Percentiles rank a stretch among this genome's conserved stretches.
Evolutionary conservation across 2,113 vertebrate genomes (phyloP).

Genomic region (Atrichornis clamosus): DNA sequence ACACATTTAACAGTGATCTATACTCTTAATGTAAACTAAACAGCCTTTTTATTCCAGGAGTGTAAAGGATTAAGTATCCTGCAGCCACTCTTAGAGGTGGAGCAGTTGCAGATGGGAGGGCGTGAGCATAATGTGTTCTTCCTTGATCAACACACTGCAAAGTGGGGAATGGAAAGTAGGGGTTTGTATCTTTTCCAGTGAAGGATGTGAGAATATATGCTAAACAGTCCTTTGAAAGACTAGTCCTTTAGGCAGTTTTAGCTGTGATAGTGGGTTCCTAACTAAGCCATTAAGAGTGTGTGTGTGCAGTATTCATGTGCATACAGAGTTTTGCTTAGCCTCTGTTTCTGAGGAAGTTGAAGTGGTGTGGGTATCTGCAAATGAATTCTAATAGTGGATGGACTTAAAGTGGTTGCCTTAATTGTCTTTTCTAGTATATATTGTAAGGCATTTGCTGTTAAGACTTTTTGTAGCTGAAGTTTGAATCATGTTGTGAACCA

Average conservation of each 20-base stretch:
- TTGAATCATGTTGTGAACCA: neutral
- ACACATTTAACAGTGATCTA: neutral
- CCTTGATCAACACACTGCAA: neutral
- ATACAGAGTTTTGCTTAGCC: neutral
- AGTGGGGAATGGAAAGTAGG: neutral
- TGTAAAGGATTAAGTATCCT: neutral
- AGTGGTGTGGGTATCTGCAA: neutral
- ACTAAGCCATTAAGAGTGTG: neutral
- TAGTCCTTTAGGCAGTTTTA: neutral
- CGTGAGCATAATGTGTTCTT: fast-evolving
- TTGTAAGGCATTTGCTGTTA: neutral
- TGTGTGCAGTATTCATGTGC: neutral
- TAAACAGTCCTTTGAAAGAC: neutral
- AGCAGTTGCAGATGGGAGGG: neutral
- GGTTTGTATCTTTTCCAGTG: neutral
- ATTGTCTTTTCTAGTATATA: neutral
- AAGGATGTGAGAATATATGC: neutral
- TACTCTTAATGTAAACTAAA: neutral
- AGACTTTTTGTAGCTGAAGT: neutral
- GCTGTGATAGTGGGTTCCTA: neutral
- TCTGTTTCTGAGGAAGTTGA: neutral
- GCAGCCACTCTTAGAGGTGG: neutral
- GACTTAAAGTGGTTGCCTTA: neutral
- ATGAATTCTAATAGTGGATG: no score
- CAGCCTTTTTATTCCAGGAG: neutral